phyloP scores from a whole-genome alignment of 2,113 vertebrate species.

The Pteruthius melanotis region DNA sequence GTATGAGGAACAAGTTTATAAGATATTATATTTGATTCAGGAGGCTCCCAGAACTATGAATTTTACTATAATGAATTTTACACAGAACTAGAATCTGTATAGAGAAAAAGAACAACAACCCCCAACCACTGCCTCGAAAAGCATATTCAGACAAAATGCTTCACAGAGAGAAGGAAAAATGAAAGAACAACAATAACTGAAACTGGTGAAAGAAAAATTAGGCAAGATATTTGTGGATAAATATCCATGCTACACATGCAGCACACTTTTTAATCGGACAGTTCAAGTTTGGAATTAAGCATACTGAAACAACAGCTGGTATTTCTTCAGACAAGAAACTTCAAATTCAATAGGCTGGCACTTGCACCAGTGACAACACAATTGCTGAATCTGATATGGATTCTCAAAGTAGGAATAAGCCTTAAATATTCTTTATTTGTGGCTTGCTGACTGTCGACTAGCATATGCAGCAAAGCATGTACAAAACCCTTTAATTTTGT shows the following conservation, averaged over 20 bases:
- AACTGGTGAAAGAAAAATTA: background rate
- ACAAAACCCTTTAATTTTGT: background rate
- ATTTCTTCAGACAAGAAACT: background rate
- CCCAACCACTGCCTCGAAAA: background rate
- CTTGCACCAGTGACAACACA: background rate
- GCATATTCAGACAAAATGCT: background rate
- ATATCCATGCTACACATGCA: rapidly evolving
- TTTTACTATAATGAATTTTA: background rate
- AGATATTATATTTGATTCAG: background rate
- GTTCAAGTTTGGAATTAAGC: background rate
- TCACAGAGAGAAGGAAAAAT: background rate
- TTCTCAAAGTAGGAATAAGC: background rate
- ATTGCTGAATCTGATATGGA: background rate
- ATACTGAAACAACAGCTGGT: background rate
- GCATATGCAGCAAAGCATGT: background rate
- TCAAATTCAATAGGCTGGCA: background rate
- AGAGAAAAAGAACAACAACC: rapidly evolving
- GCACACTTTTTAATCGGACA: background rate
- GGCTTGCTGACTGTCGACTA: background rate
- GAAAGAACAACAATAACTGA: background rate
- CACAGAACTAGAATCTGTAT: background rate
- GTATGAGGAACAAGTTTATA: background rate
- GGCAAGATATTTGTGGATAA: background rate
- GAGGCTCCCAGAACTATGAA: background rate
- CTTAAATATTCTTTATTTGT: background rate